Percentiles rank a stretch among this genome's conserved stretches.
Evolutionary conservation across 2,888 invertebrate species (phyloP).

Genomic region (Chrysomela aeneicollis): DNA sequence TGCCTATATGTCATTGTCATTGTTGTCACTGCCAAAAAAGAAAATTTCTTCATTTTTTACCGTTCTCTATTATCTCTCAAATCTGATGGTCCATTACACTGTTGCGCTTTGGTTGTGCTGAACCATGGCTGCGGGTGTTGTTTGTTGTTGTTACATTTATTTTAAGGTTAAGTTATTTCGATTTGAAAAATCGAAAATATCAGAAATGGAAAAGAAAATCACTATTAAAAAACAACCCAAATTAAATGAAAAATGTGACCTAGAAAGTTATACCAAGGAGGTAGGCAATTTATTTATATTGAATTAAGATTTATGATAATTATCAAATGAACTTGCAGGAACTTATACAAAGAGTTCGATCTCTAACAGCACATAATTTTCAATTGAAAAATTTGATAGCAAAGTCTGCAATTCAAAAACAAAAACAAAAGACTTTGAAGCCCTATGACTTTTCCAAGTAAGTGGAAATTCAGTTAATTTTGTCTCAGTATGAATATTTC

Average conservation of each 20-base stretch:
- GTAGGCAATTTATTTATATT: conserved; percentile 47
- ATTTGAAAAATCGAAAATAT: too few species aligned
- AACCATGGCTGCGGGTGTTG: too few species aligned
- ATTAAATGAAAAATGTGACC: conserved; percentile 53
- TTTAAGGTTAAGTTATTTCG: too few species aligned
- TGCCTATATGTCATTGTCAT: too few species aligned
- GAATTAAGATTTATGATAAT: not conserved
- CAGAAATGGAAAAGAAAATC: conserved; percentile 38
- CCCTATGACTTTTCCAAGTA: conserved; percentile 72
- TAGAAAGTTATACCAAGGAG: conserved; percentile 62
- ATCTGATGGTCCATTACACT: too few species aligned
- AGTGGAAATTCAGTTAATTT: too few species aligned
- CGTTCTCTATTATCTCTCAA: too few species aligned
- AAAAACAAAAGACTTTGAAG: conserved; percentile 54
- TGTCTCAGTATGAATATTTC: too few species aligned
- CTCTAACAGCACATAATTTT: conserved; percentile 78
- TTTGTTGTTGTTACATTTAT: too few species aligned
- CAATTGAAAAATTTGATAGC: conserved; percentile 78
- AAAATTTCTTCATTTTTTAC: too few species aligned
- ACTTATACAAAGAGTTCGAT: conserved; percentile 74
- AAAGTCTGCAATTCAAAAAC: conserved; percentile 60
- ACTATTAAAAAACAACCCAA: conserved; percentile 40
- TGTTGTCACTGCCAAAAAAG: too few species aligned
- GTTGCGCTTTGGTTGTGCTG: too few species aligned
- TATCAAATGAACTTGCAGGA: conserved; percentile 64